Evolutionary conservation across 2,888 invertebrate species (phyloP).

Genomic region (Drosophila kanekoi): DNA sequence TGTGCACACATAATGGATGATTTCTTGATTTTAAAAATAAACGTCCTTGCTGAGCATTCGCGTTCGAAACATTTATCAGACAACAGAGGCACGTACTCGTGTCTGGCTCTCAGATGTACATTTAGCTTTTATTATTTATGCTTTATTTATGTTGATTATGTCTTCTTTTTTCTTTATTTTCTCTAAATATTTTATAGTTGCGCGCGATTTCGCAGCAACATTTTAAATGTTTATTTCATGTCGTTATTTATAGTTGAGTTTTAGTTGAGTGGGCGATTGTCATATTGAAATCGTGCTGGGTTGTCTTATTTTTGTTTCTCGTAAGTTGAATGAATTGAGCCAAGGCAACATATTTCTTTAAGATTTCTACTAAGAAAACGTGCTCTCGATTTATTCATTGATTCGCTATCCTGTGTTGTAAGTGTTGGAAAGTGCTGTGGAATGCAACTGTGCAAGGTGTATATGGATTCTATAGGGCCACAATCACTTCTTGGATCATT

Average conservation of each 20-base stretch:
- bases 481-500: too few species aligned
- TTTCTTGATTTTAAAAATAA: slow-evolving; percentile 61
- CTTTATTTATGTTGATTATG: slow-evolving; percentile 32
- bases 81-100: slow-evolving; percentile 32
- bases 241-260: slow-evolving; percentile 59
- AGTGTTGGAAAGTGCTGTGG: too few species aligned
- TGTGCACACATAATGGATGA: slow-evolving; percentile 7
- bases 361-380: not conserved
- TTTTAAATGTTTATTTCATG: slow-evolving; percentile 51
- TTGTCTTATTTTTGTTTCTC: not conserved
- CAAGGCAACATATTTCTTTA: slow-evolving; percentile 46
- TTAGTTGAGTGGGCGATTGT: slow-evolving; percentile 40
- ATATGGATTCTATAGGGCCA: too few species aligned
- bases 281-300: slow-evolving; percentile 8
- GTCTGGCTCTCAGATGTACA: slow-evolving; percentile 22
- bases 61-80: slow-evolving; percentile 43
- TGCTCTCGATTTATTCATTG: too few species aligned
- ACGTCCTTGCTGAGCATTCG: slow-evolving; percentile 75
- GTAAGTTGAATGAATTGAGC: slow-evolving; percentile 64
- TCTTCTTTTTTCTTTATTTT: slow-evolving; percentile 23
- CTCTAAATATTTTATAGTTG: slow-evolving; percentile 46
- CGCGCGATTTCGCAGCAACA: slow-evolving; percentile 63
- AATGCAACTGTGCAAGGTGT: too few species aligned
- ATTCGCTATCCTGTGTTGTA: too few species aligned
- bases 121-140: slow-evolving; percentile 31